Percentiles rank a stretch among this genome's conserved stretches.
Conservation (phyloP, 2,113 vertebrate species). For the Hipposideros armiger region DNA sequence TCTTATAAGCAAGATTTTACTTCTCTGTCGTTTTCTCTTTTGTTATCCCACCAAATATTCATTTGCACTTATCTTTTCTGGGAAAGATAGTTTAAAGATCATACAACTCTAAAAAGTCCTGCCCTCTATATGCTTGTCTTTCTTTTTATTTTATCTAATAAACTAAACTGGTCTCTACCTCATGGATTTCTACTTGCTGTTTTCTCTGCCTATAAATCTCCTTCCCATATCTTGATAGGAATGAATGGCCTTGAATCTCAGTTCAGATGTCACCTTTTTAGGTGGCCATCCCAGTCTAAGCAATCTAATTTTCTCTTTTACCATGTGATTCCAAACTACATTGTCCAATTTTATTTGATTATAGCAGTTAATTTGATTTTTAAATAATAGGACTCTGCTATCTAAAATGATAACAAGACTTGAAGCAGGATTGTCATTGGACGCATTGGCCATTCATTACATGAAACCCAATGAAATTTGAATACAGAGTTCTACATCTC, state of each 20-base stretch:
- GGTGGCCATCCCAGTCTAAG: neutral
- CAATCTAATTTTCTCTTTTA: neutral
- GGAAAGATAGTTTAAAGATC: neutral
- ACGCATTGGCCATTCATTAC: neutral
- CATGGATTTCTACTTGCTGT: neutral
- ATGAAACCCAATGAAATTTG: neutral
- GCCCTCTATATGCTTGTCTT: neutral
- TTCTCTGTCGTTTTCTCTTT: neutral
- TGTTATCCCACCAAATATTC: neutral
- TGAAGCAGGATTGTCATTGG: neutral
- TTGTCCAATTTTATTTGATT: neutral
- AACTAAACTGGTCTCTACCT: neutral
- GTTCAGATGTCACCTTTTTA: neutral
- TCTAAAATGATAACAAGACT: neutral
- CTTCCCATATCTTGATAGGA: neutral
- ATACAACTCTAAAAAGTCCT: neutral
- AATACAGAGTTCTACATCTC: neutral
- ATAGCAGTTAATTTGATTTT: neutral
- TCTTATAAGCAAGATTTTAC: constrained; percentile 10
- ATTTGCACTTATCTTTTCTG: neutral
- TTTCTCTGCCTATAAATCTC: neutral
- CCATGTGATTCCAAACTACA: neutral
- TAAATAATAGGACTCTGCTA: neutral
- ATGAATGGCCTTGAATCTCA: neutral
- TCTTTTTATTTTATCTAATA: neutral